Conservation (phyloP, 2,113 vertebrate genomes). For the Ia io region DNA sequence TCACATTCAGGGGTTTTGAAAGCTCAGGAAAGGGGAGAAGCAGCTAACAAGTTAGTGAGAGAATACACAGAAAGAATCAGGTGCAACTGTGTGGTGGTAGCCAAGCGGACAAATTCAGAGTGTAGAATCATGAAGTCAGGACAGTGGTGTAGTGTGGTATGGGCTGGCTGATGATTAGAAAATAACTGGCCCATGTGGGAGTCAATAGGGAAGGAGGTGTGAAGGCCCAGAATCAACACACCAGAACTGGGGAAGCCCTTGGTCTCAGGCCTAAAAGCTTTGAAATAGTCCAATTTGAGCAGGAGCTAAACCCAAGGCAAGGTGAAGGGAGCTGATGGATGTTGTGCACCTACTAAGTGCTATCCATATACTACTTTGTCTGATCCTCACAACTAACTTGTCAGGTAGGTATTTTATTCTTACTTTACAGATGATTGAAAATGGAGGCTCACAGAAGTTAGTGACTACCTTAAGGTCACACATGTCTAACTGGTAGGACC, state of each 20-base stretch:
- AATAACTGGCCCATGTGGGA: background rate
- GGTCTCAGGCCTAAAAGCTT: background rate
- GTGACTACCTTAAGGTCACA: background rate
- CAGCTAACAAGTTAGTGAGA: background rate
- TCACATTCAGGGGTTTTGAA: background rate
- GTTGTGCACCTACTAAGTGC: background rate
- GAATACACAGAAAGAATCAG: background rate
- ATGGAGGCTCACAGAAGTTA: background rate
- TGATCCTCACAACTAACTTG: background rate
- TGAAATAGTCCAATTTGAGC: background rate
- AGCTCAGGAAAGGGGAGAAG: background rate
- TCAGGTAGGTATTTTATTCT: background rate
- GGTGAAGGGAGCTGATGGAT: background rate
- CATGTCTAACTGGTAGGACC: background rate
- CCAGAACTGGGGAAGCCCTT: background rate
- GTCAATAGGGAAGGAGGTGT: background rate
- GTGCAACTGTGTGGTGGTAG: background rate
- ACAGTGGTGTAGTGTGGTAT: background rate
- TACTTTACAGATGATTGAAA: background rate
- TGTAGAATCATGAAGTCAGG: background rate
- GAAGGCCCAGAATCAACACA: background rate
- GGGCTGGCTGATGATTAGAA: background rate
- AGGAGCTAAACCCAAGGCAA: background rate
- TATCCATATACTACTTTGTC: background rate
- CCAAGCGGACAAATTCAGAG: background rate